phyloP scores from a whole-genome alignment of 2,888 invertebrate species.

The Hypselothyrea guttata region DNA sequence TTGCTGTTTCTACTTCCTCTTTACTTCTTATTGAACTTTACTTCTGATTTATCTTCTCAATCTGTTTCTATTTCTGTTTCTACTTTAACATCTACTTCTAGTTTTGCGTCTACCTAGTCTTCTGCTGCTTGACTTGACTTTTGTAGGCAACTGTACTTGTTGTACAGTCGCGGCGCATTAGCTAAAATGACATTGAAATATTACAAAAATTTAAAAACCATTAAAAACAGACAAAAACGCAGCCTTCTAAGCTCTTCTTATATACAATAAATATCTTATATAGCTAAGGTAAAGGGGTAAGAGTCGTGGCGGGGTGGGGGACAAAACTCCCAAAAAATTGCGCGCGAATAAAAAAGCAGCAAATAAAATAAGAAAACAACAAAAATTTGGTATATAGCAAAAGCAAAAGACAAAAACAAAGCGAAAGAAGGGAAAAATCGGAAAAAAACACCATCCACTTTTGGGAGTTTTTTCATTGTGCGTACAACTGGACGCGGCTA shows the following conservation, averaged over 20 bases:
- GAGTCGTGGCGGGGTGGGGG: neutral
- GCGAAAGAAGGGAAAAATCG: slow-evolving; percentile 41
- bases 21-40: too few species aligned
- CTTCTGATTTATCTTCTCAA: too few species aligned
- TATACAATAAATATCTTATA: slow-evolving; percentile 49
- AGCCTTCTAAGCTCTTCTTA: neutral
- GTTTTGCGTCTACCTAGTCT: too few species aligned
- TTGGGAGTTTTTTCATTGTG: slow-evolving; percentile 51
- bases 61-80: too few species aligned
- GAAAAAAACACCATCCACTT: slow-evolving; percentile 60
- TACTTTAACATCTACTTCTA: too few species aligned
- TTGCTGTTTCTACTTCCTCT: too few species aligned
- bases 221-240: slow-evolving; percentile 62
- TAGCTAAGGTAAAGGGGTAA: slow-evolving; percentile 11
- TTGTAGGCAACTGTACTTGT: slow-evolving; percentile 63
- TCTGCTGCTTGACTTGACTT: slow-evolving; percentile 9
- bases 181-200: slow-evolving; percentile 70
- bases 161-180: slow-evolving; percentile 44
- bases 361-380: slow-evolving; percentile 16
- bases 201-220: slow-evolving; percentile 74
- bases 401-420: slow-evolving; percentile 34
- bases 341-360: slow-evolving; percentile 58
- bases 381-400: slow-evolving; percentile 39
- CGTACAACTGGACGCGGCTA: slow-evolving; percentile 13
- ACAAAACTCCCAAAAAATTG: slow-evolving; percentile 56